These are phyloP conservation scores for Sinocyclocheilus anshuiensis DNA, from an alignment of 2,113 vertebrate species.

Conservation along the genomic window DNA sequence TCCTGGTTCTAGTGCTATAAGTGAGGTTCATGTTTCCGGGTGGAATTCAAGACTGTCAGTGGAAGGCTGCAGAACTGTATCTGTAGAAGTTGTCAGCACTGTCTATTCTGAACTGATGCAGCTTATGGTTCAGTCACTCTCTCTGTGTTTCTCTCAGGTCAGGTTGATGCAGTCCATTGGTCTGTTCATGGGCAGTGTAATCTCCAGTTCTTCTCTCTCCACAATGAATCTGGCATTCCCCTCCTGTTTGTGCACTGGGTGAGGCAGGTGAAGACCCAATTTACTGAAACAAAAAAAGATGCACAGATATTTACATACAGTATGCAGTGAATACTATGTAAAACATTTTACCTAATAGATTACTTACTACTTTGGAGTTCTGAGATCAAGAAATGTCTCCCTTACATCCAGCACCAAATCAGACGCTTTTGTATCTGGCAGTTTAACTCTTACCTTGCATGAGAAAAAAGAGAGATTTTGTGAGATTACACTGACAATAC, in stretches of 20 bases:
- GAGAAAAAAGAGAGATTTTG: no score
- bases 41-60: background rate
- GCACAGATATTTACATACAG: background rate
- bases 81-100: background rate
- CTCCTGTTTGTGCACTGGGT: constrained; percentile 76
- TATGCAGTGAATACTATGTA: background rate
- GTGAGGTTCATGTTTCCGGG: background rate
- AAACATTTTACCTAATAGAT: background rate
- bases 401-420: constrained; percentile 86
- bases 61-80: background rate
- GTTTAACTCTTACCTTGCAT: constrained; percentile 77
- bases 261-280: constrained; percentile 86
- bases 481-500: background rate
- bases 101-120: background rate
- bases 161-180: constrained; percentile 80
- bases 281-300: constrained; percentile 75
- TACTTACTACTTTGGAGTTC: constrained; percentile 87
- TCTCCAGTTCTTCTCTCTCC: constrained; percentile 82
- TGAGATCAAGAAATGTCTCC: constrained; percentile 87
- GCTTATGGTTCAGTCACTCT: background rate
- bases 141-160: constrained; percentile 59
- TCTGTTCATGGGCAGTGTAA: constrained; percentile 81
- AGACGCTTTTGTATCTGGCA: constrained; percentile 82
- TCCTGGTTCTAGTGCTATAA: background rate
- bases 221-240: constrained; percentile 82